Evolutionary conservation across 1,140 invertebrate genomes (phyloP), one percentile per base, ranked within the genome.

Genomic region (Eriosoma lanigerum): DNA sequence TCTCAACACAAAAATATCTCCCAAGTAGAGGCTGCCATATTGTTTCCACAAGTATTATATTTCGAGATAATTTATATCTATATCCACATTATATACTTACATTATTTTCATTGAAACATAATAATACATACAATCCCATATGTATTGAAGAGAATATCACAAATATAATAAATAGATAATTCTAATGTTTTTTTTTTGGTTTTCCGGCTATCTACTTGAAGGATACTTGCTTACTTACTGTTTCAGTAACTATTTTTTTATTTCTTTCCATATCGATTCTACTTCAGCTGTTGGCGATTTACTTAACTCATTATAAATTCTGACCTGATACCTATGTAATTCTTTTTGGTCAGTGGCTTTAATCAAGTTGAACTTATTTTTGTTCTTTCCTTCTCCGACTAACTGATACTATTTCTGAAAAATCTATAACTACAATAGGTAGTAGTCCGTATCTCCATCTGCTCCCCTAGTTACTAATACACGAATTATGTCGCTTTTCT

Each of bases 371-470:
- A 38, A 38, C 32, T 8, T 38, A 4, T 38, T 38, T 38, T 38
- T 64, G 62, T 64, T 64, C 29, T 26, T 64, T 66, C 32, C 62
- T 64, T 64, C 62, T 64, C 29, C 29, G 19, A 26, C 32, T 64
- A 38, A 64, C 62, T 64, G 62, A 64, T 2, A 64, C 2, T 76
- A 73, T 70, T 44, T 46, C 19, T 13, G 21, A 54, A 38, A 82
- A 29, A 29, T 80, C 73, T 54, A 68, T 50, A 58, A 62, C 24
- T n/a, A 83, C 80, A 44, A n/a, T n/a, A 83, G 48, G 21, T 54
- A 80, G 62, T 82, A 80, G 58, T 83, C 82, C 1, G 81, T 78
- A 13, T 81, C 82, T 26, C 24, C 54, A 24, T 82, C 80, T 9
- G 80, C 82, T 64, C 82, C 82, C 78, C 64, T 81, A 38, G 66